phyloP scores from a whole-genome alignment of 2,797 vertebrate species.

The Urocyon cinereoargenteus region DNA sequence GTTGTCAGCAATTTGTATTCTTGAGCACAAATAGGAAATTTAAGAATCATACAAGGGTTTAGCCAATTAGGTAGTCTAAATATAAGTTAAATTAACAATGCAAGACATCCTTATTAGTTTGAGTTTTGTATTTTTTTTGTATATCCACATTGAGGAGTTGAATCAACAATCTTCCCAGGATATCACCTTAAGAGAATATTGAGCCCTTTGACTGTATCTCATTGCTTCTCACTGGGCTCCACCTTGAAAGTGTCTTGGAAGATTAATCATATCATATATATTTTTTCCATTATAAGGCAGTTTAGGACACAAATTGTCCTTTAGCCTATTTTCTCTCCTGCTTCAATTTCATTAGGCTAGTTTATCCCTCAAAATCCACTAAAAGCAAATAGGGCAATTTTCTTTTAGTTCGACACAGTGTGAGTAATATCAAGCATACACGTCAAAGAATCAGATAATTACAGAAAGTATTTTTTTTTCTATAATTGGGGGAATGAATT shows the following conservation, averaged over 20 bases:
- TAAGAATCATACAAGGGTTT: not conserved
- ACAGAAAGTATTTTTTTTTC: conserved; percentile 19
- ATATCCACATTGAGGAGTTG: not conserved
- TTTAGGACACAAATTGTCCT: not conserved
- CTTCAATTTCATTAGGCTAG: not conserved
- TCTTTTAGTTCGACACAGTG: not conserved
- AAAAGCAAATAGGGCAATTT: conserved; percentile 2
- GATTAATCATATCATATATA: not conserved
- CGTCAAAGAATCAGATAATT: not conserved
- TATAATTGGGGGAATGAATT: conserved; percentile 50
- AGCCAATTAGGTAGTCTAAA: conserved; percentile 51
- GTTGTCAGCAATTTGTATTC: not conserved
- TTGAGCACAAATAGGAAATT: not conserved
- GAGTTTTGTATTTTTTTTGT: not conserved
- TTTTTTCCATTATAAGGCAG: not conserved
- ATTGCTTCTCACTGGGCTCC: not conserved
- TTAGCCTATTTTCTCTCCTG: not conserved
- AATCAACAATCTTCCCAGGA: conserved; percentile 30
- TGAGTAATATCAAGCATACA: not conserved
- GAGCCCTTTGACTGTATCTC: not conserved
- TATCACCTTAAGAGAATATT: not conserved
- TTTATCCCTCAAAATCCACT: not conserved
- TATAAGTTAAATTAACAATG: conserved; percentile 35
- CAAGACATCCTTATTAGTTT: conserved; percentile 2
- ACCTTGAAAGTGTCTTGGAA: not conserved